Percentiles rank a stretch among this genome's conserved stretches.
phyloP scores from a whole-genome alignment of 2,797 vertebrate genomes.

The Naso thynnoides region DNA sequence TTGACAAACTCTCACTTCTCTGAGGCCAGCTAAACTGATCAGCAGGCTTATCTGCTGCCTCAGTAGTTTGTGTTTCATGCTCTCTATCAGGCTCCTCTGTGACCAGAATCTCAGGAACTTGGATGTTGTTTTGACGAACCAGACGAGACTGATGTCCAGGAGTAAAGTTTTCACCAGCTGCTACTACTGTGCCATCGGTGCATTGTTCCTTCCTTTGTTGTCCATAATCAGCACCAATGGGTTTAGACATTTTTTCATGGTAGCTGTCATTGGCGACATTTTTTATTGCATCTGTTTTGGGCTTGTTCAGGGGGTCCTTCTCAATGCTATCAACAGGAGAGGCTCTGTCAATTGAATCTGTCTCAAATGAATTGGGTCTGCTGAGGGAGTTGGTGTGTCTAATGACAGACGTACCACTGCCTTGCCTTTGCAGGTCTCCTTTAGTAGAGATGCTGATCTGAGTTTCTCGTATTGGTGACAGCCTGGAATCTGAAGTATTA shows the following conservation, averaged over 20 bases:
- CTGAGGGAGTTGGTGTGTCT: slow-evolving; percentile 98
- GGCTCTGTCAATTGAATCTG: slow-evolving; percentile 89
- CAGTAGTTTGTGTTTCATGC: slow-evolving; percentile 85
- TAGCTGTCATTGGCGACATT: slow-evolving; percentile 66
- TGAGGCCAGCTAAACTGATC: slow-evolving; percentile 98
- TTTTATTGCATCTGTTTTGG: slow-evolving; percentile 76
- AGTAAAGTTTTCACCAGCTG: slow-evolving; percentile 74
- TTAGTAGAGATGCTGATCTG: slow-evolving; percentile 79
- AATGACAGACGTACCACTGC: slow-evolving; percentile 96
- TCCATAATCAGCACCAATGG: slow-evolving; percentile 74
- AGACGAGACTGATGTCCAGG: slow-evolving; percentile 89
- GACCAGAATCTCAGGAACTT: slow-evolving; percentile 98
- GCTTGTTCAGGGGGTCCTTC: slow-evolving; percentile 82
- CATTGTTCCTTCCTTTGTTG: slow-evolving; percentile 77
- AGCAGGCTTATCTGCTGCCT: slow-evolving; percentile 87
- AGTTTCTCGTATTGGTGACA: slow-evolving; percentile 86
- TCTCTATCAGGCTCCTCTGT: slow-evolving; percentile 97
- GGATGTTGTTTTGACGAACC: slow-evolving; percentile 97
- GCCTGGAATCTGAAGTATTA: slow-evolving; percentile 85
- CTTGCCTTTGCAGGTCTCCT: slow-evolving; percentile 92
- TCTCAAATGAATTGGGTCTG: slow-evolving; percentile 93
- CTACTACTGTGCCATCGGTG: slow-evolving; percentile 67
- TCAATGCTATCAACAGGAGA: slow-evolving; percentile 88
- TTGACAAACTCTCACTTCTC: slow-evolving; percentile 96
- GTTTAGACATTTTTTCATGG: slow-evolving; percentile 78